Base-by-base conservation (phyloP, 92 coral and sea anemone genomes). In the Palythoa grandis region DNA sequence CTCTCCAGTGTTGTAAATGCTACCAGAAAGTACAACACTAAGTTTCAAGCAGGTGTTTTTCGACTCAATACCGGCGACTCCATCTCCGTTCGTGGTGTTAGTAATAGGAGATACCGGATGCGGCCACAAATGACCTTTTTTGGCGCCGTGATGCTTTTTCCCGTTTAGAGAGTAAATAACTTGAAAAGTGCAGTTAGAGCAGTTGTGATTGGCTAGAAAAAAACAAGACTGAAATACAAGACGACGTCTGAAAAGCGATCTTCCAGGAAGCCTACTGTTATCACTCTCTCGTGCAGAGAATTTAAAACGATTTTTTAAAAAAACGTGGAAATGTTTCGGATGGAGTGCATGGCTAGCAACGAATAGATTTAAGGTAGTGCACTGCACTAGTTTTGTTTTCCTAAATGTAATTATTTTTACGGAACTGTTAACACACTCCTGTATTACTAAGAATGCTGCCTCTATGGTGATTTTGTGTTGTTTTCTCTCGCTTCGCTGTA, bases 1-100 rank as follows among this genome's bases (percentile, higher is more conserved):
- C 75, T 88, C 53, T 90, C 95, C 50, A 97, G 98, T 80, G 90
- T 91, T 39, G 89, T 85, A 20, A 85, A 87, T 61, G 53, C 86
- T 38, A 2, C 12, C 20, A 88, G 66, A 66, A 87, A 87, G 57
- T 93, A 84, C 90, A 88, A 93, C 87, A 93, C 99, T 11, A 95
- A 97, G 89, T 92, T 87, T 78, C 95, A 95, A 24, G 98, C 94
- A 22, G 99, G 99, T 4, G 91, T 97, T 15, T 92, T 95, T 48
- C 89, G 73, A 63, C 93, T 97, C 52, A 84, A 58, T 14, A 79
- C 56, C 23, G 95, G 95, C 6, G 98, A 97, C 69, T 78, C 75
- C 57, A 85, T 97, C 11, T 91, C 92, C 63, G 95, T 97, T 8
- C 76, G 88, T 15, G 94, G 93, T 8, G 82, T 80, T 48, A 83